phyloP scores from a whole-genome alignment of 2,888 invertebrate genomes.

The Priocnemis perturbator region DNA sequence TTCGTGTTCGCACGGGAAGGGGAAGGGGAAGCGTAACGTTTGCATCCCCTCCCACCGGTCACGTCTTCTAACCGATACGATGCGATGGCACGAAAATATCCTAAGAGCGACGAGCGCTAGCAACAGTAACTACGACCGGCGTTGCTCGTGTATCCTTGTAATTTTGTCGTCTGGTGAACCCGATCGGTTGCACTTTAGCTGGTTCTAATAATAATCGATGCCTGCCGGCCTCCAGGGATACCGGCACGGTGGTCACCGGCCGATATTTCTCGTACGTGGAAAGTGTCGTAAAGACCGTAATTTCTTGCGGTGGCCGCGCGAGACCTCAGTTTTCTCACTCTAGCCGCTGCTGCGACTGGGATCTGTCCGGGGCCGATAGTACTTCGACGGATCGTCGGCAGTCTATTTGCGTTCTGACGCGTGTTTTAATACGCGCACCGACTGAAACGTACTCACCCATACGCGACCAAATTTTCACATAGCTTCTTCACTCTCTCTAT shows the following conservation, averaged over 20 bases:
- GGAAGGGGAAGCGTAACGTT: too few species aligned
- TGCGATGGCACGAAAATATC: too few species aligned
- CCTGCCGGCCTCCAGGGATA: conserved; percentile 51
- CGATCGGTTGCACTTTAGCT: conserved; percentile 52
- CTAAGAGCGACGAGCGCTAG: too few species aligned
- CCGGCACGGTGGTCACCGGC: conserved; percentile 31
- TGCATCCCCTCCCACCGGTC: too few species aligned
- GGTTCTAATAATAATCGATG: conserved; percentile 63
- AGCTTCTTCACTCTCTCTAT: too few species aligned
- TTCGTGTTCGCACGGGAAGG: too few species aligned
- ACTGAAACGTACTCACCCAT: conserved; percentile 2
- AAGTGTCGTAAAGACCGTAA: conserved; percentile 33
- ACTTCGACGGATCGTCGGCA: conserved; percentile 55
- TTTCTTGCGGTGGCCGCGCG: conserved; percentile 29
- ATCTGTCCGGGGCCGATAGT: conserved; percentile 49
- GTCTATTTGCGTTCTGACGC: conserved; percentile 57
- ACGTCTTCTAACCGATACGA: too few species aligned
- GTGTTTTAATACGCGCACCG: conserved; percentile 36
- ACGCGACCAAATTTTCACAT: background rate
- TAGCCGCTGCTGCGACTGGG: background rate
- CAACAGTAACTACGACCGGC: too few species aligned
- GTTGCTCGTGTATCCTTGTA: conserved; percentile 7
- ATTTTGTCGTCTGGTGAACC: conserved; percentile 24
- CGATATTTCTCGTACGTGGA: conserved; percentile 32
- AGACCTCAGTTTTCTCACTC: conserved; percentile 28